Percentiles rank a stretch among this genome's conserved stretches.
Conservation (phyloP, 2,888 invertebrate species). For the Platerodrilus igneus region DNA sequence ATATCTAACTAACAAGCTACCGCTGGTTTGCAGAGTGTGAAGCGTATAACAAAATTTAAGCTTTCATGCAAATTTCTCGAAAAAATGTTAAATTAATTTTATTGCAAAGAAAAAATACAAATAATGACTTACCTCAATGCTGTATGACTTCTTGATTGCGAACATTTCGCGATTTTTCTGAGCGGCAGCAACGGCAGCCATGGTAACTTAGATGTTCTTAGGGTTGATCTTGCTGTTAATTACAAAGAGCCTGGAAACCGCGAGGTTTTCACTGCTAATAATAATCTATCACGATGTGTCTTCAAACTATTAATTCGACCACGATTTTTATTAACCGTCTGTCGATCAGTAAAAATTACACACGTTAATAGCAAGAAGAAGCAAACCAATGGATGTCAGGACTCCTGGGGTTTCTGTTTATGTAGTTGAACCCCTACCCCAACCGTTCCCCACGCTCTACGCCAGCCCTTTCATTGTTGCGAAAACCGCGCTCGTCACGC, state of each 20-base stretch:
- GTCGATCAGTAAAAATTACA: slow-evolving; percentile 38
- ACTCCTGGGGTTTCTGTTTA: slow-evolving; percentile 41
- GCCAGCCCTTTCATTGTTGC: slow-evolving; percentile 48
- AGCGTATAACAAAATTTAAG: no score
- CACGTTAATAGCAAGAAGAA: slow-evolving; percentile 39
- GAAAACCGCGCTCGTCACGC: slow-evolving; percentile 54
- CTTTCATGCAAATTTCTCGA: no score
- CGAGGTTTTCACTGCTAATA: slow-evolving; percentile 47
- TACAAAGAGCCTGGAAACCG: slow-evolving; percentile 43
- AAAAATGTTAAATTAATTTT: no score
- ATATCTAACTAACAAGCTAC: no score
- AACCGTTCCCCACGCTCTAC: slow-evolving; percentile 48
- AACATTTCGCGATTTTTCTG: slow-evolving; percentile 95
- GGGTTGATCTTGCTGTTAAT: slow-evolving; percentile 15
- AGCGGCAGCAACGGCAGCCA: slow-evolving; percentile 86
- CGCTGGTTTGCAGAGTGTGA: no score
- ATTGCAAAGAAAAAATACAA: no score
- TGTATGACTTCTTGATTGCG: slow-evolving; percentile 95
- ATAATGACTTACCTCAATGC: slow-evolving; percentile 80
- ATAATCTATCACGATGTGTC: slow-evolving; percentile 53
- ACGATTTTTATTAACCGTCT: slow-evolving; percentile 50
- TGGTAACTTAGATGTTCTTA: slow-evolving; percentile 40
- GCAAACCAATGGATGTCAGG: slow-evolving; percentile 42
- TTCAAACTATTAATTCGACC: slow-evolving; percentile 51
- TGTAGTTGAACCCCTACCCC: slow-evolving; percentile 45